phyloP scores from a whole-genome alignment of 2,888 invertebrate species.

The Rhagium mordax region DNA sequence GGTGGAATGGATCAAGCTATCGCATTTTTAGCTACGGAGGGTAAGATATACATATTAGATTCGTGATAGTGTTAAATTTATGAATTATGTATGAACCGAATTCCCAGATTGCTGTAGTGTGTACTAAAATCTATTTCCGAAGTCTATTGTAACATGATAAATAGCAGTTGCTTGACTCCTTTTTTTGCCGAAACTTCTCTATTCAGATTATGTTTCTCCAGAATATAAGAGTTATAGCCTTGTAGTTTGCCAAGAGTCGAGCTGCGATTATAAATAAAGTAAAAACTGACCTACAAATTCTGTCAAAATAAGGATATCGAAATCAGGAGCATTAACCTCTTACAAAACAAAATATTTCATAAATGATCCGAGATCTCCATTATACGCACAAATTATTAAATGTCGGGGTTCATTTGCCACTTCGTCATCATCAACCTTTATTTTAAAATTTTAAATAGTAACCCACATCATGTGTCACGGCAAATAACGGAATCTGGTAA shows the following conservation, averaged over 20 bases:
- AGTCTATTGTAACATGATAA: constrained; percentile 25
- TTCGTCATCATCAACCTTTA: too few species aligned
- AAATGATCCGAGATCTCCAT: neutral
- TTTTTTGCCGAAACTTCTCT: constrained; percentile 7
- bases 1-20: constrained; percentile 99
- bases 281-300: neutral
- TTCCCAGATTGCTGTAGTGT: neutral
- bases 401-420: too few species aligned
- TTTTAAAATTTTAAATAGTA: too few species aligned
- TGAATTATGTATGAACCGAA: constrained; percentile 57
- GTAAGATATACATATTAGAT: constrained; percentile 64
- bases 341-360: neutral
- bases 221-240: constrained; percentile 16
- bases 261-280: constrained; percentile 1
- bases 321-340: constrained; percentile 7
- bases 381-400: too few species aligned
- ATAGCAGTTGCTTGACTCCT: constrained; percentile 12
- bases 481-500: too few species aligned
- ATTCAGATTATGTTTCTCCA: constrained; percentile 24
- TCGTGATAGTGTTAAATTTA: constrained; percentile 55
- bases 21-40: constrained; percentile 89
- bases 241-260: constrained; percentile 16
- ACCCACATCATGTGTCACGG: too few species aligned
- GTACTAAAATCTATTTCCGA: constrained; percentile 21
- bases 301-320: constrained; percentile 2